Base-by-base conservation (phyloP, 2,797 vertebrate genomes). In the Cheirogaleus major region DNA sequence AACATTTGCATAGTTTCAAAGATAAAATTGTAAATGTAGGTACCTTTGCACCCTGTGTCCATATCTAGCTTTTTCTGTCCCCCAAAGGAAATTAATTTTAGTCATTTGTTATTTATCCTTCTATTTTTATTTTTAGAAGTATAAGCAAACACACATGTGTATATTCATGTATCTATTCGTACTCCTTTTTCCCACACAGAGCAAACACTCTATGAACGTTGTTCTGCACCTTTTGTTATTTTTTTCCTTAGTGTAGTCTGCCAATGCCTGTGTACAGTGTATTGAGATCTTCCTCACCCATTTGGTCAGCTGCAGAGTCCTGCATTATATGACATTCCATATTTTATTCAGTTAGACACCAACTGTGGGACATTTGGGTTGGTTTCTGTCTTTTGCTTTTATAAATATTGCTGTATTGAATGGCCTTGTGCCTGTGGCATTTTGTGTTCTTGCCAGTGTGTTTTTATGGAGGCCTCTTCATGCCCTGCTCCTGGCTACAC, bases 231-330 rank as follows among this genome's bases (percentile, higher is more conserved):
- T 0, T 23, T 38, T 67, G 59, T 41, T 30, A 11, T 4, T 65
- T 22, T 14, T 61, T 82, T 55, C 35, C 63, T 50, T 38, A 1
- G 12, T 45, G 1, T 9, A 5, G 7, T 61, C 45, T 52, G 7
- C 35, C 0, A 17, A 25, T n/a, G 2, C 41, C 50, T 10, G 1
- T 0, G 0, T 27, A 5, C 25, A 7, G 7, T 9, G 5, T 10
- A 2, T 25, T 5, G 30, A 35, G 25, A 3, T 0, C 32, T 14
- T 8, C 38, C 78, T 55, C 22, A 3, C 11, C 57, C 8, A 0
- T 3, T 2, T 0, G 22, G 43, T 73, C 69, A 50, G 57, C 52
- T 30, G 45, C 32, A 14, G 76, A 63, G 91, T 10, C 20, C 65
- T 65, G 38, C 12, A 3, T 10, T 7, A 1, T 22, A 0, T 10